Evolutionary conservation across 1,140 invertebrate genomes (phyloP).

Genomic region (Drosophila pandora): DNA sequence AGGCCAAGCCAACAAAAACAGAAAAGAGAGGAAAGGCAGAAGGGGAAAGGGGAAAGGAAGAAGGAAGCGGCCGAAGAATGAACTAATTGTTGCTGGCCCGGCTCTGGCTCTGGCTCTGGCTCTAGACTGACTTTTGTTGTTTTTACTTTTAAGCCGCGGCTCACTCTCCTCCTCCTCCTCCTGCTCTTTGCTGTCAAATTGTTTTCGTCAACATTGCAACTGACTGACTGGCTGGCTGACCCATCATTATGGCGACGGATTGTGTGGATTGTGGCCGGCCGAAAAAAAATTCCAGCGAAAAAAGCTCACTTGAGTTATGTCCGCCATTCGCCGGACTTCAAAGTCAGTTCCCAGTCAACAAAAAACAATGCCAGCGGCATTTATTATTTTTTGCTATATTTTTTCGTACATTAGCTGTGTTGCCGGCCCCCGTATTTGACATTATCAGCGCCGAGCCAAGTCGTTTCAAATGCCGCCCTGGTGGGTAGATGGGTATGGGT

Average conservation of each 20-base stretch:
- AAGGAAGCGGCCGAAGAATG: slow-evolving; percentile 22
- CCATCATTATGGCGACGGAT: slow-evolving; percentile 39
- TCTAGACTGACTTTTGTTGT: slow-evolving; percentile 2
- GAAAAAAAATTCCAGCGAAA: slow-evolving; percentile 29
- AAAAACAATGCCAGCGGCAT: slow-evolving; percentile 19
- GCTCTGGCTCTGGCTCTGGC: background rate
- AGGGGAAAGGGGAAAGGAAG: slow-evolving; percentile 2
- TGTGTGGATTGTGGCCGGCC: slow-evolving; percentile 17
- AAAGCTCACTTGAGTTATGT: slow-evolving; percentile 27
- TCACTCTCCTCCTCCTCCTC: slow-evolving; percentile 1
- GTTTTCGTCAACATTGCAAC: slow-evolving; percentile 48
- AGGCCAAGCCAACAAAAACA: background rate
- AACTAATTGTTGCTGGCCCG: slow-evolving; percentile 65
- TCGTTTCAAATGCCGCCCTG: slow-evolving; percentile 65
- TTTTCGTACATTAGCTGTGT: slow-evolving; percentile 16
- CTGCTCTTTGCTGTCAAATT: slow-evolving; percentile 27
- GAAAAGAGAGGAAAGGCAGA: background rate
- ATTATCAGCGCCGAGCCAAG: slow-evolving; percentile 65
- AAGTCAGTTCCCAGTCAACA: slow-evolving; percentile 47
- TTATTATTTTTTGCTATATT: slow-evolving; percentile 1
- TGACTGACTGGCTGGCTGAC: background rate
- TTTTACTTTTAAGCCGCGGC: slow-evolving; percentile 3
- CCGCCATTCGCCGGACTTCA: slow-evolving; percentile 50
- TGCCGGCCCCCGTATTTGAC: slow-evolving; percentile 43
- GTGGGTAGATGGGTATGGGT: slow-evolving; percentile 9